These are phyloP conservation scores for Pteria penguin DNA, from an alignment of 2,888 invertebrate species.

Conservation along the genomic window DNA sequence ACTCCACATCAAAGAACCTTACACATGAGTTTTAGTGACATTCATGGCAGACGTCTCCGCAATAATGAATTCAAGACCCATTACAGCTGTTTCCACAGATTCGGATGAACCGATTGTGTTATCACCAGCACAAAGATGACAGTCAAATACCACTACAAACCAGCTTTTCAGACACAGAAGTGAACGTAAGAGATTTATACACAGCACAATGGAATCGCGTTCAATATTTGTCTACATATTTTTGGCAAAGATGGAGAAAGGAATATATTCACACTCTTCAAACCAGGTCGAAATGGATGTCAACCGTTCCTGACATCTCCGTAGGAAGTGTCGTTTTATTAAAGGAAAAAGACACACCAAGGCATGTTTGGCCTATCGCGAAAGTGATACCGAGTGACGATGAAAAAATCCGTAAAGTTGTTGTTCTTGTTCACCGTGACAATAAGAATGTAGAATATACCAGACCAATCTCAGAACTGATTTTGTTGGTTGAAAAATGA, in stretches of 20 bases:
- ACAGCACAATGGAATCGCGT: slow-evolving; percentile 45
- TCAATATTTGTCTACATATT: slow-evolving; percentile 37
- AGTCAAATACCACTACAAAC: too few relatives aligned
- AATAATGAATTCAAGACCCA: too few relatives aligned
- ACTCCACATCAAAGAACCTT: too few relatives aligned
- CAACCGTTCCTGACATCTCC: slow-evolving; percentile 4
- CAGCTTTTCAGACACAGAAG: too few relatives aligned
- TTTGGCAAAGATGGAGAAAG: slow-evolving; percentile 41
- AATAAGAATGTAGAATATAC: slow-evolving; percentile 12
- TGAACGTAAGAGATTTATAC: slow-evolving; percentile 36
- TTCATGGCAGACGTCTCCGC: too few relatives aligned
- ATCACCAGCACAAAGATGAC: too few relatives aligned
- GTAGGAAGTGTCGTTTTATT: slow-evolving; percentile 38
- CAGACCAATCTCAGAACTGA: slow-evolving; percentile 20
- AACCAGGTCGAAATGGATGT: slow-evolving; percentile 32
- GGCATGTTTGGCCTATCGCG: slow-evolving; percentile 35
- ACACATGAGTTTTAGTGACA: too few relatives aligned
- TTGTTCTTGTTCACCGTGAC: background rate
- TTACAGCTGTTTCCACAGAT: too few relatives aligned
- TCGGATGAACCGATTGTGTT: too few relatives aligned
- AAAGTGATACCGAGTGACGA: slow-evolving; percentile 26
- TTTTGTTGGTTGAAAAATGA: slow-evolving; percentile 10
- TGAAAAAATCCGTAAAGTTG: slow-evolving; percentile 23
- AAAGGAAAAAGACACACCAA: slow-evolving; percentile 11
- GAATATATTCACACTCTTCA: slow-evolving; percentile 41